phyloP scores from a whole-genome alignment of 2,113 vertebrate species.

The Cairina moschata region DNA sequence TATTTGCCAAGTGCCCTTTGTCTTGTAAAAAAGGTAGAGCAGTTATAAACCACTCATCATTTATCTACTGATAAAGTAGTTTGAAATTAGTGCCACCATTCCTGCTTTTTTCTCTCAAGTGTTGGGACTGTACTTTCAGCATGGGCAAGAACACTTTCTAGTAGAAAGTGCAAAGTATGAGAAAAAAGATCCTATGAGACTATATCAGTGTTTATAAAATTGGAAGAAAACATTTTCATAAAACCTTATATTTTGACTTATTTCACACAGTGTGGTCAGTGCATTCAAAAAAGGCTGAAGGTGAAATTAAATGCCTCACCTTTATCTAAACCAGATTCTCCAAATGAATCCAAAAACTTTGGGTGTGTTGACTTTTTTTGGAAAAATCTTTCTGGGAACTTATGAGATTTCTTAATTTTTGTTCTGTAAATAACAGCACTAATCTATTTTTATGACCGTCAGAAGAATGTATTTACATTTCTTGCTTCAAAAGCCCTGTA shows the following conservation, averaged over 20 bases:
- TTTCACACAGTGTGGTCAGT: not conserved
- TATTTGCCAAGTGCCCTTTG: constrained; percentile 53
- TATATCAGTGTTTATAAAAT: not conserved
- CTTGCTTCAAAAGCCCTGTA: not conserved
- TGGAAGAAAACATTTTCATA: not conserved
- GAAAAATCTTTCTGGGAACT: not conserved
- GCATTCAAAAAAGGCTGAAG: not conserved
- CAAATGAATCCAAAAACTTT: not conserved
- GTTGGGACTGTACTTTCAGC: not conserved
- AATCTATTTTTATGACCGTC: not conserved
- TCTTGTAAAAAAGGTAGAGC: not conserved
- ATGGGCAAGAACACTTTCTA: not conserved
- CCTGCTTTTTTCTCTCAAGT: not conserved
- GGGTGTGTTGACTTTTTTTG: no score
- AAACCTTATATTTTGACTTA: not conserved
- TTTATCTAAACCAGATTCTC: not conserved
- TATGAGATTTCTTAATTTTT: not conserved
- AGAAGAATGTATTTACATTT: not conserved
- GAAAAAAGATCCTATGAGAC: not conserved
- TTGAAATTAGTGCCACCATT: not conserved
- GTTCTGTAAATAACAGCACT: not conserved
- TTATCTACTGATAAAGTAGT: not conserved
- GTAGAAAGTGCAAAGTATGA: not conserved
- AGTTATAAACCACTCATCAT: not conserved
- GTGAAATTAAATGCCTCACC: not conserved